A percentile compares a stretch with the other conserved stretches of the same genome.
Conservation (phyloP, 1,140 invertebrate species). For the Penaeus chinensis region DNA sequence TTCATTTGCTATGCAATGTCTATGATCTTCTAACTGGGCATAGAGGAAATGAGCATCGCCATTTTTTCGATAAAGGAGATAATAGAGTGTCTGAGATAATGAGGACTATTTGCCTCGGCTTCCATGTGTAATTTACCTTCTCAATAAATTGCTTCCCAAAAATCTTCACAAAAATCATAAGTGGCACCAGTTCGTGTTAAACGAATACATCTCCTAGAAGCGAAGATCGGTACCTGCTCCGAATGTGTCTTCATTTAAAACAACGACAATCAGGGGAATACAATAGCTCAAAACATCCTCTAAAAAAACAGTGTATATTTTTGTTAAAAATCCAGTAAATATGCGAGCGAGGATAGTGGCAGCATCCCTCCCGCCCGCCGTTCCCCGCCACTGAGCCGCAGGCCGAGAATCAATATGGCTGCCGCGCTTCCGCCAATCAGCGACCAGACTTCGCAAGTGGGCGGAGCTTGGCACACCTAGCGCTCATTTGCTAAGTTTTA, state of each 20-base stretch:
- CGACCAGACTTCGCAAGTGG: conserved; percentile 29
- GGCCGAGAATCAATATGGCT: conserved; percentile 55
- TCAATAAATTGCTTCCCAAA: too few species aligned
- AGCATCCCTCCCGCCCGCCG: not conserved
- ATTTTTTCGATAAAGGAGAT: too few species aligned
- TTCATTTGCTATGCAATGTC: too few species aligned
- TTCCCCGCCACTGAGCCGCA: conserved; percentile 40
- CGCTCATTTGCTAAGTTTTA: conserved; percentile 57
- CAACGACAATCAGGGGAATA: conserved; percentile 4
- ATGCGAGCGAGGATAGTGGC: not conserved
- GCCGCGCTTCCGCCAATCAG: conserved; percentile 35
- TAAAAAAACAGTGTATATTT: conserved; percentile 1
- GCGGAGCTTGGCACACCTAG: conserved; percentile 54
- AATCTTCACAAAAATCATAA: too few species aligned
- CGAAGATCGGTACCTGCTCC: not conserved
- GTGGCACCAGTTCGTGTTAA: too few species aligned
- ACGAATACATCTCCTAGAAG: too few species aligned
- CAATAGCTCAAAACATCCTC: not conserved
- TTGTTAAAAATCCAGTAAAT: too few species aligned
- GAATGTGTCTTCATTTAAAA: not conserved
- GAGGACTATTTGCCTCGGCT: too few species aligned
- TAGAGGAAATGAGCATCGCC: too few species aligned
- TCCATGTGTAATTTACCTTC: too few species aligned
- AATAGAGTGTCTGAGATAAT: too few species aligned
- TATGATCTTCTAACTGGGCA: too few species aligned